Base-by-base conservation (phyloP, 2,113 vertebrate species). In the Anhinga anhinga region DNA sequence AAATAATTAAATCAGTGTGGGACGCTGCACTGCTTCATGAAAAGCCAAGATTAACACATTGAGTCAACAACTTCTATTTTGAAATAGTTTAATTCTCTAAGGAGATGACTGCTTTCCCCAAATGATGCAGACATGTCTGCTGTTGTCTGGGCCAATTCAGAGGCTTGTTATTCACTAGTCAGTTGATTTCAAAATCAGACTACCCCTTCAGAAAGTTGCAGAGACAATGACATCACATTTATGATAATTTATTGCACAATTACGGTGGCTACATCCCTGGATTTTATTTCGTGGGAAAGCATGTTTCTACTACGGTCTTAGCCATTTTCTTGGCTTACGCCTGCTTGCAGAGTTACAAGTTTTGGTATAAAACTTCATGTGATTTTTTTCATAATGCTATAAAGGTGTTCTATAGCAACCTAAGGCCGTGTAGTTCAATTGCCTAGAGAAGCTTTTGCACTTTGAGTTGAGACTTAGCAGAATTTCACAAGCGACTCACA, bases 221-320 rank as follows among this genome's bases (percentile, higher is more conserved):
- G 78, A 95, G 94, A 93, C 81, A 85, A 84, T 95, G 96, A 95
- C 94, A 94, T 95, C 95, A 97, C 74, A 22, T 47, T 90, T 77
- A 97, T 93, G 93, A 87, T 87, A 95, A 91, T 91, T 85, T 77
- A 66, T 95, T 97, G 91, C 94, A 95, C 89, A 97, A 95, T 82
- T 87, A 95, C 5, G 8, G 93, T 66, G 77, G 86, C 91, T 94
- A 82, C 66, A 93, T 89, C 93, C 59, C 42, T 70, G 66, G 70
- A 67, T 93, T 95, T 86, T 95, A 94, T 80, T 95, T 95, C 13
- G 1, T 97, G 94, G 74, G 93, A 96, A 95, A 95, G 53, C 40
- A 52, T 36, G 42, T 91, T 95, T 86, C 89, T 72, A 9, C 49
- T 50, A 16, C 6, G 52, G 52, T 13, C 91, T 84, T 56, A 82